These are phyloP conservation scores for Oikopleura dioica DNA, from an alignment of 23 tunicate genomes.

Conservation along the genomic window DNA sequence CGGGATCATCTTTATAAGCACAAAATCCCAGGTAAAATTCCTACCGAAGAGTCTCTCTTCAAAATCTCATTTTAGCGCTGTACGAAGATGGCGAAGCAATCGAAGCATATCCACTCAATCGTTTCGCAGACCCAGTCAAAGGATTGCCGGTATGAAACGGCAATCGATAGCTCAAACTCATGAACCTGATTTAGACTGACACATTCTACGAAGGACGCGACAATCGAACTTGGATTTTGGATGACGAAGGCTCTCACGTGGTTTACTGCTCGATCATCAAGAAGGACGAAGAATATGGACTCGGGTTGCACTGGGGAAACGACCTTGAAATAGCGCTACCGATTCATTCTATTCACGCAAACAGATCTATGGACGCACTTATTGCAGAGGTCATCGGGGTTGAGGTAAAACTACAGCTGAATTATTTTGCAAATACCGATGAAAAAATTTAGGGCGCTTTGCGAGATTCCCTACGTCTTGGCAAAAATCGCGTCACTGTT, in stretches of 20 bases:
- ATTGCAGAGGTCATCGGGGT: not conserved
- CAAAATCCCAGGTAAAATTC: not conserved
- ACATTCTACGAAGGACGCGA: not conserved
- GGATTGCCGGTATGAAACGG: no score
- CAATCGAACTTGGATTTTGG: not conserved
- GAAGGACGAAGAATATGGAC: not conserved
- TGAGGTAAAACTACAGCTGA: not conserved
- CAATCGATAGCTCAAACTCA: no score
- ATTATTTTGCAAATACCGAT: no score
- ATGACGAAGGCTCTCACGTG: not conserved
- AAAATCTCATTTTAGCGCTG: not conserved
- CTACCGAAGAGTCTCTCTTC: not conserved
- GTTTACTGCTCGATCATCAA: not conserved
- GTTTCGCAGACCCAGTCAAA: not conserved
- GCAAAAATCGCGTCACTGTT: not conserved
- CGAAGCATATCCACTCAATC: slow-evolving; percentile 2
- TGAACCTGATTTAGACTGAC: not conserved
- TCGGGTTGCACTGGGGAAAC: slow-evolving; percentile 6
- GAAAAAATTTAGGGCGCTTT: slow-evolving; percentile 11
- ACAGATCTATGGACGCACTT: not conserved
- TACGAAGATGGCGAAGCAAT: not conserved
- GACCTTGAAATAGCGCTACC: not conserved
- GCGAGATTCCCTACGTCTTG: not conserved
- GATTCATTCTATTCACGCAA: not conserved
- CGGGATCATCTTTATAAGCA: not conserved